These are phyloP conservation scores for Drosophila percnosoma DNA, from an alignment of 2,888 invertebrate genomes.

Conservation along the genomic window DNA sequence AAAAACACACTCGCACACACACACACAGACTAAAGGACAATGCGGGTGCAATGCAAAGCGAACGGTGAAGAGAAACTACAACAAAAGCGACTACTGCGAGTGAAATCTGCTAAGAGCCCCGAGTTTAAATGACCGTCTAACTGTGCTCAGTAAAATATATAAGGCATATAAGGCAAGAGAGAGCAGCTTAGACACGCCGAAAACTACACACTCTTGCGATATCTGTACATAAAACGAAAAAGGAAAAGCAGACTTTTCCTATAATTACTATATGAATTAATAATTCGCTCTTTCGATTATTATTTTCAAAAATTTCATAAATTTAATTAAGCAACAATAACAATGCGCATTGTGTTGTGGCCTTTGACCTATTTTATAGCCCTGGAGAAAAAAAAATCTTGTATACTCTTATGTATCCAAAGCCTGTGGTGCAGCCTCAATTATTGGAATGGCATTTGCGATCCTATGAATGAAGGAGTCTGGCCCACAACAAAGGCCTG, in stretches of 20 bases:
- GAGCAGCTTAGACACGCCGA: neutral
- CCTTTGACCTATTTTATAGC: too few species aligned
- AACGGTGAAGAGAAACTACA: conserved; percentile 30
- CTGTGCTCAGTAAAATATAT: conserved; percentile 40
- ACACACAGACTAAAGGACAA: conserved; percentile 33
- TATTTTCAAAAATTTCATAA: neutral
- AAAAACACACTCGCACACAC: conserved; percentile 24
- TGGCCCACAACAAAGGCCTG: too few species aligned
- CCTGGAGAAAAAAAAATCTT: too few species aligned
- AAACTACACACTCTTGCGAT: neutral
- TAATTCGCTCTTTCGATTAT: neutral
- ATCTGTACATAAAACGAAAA: neutral
- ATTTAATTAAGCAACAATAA: neutral
- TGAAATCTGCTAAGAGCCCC: conserved; percentile 79
- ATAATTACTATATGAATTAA: neutral
- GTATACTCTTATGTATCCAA: too few species aligned
- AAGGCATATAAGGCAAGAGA: conserved; percentile 21
- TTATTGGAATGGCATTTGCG: too few species aligned
- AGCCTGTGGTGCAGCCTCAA: too few species aligned
- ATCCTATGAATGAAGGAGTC: too few species aligned
- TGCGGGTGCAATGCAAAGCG: conserved; percentile 71
- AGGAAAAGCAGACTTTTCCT: neutral
- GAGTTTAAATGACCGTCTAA: conserved; percentile 78
- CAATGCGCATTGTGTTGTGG: too few species aligned
- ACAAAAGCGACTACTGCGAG: conserved; percentile 60